Conservation (phyloP, 2,797 vertebrate species). For the Melanotaenia parkinsoni region DNA sequence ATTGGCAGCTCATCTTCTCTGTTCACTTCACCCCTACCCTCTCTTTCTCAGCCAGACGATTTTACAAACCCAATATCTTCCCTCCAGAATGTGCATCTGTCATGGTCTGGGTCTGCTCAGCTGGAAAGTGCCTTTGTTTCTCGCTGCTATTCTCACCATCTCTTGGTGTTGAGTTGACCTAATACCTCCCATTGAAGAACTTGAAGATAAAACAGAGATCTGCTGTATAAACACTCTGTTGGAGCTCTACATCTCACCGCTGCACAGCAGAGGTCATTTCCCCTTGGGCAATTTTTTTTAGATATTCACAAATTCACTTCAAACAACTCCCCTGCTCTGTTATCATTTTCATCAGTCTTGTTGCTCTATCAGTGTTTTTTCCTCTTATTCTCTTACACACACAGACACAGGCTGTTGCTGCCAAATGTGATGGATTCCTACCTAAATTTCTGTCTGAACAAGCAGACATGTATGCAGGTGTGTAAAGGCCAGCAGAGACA, state of each 20-base stretch:
- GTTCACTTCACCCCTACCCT: slow-evolving; percentile 21
- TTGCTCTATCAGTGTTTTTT: not conserved
- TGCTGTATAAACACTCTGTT: slow-evolving; percentile 42
- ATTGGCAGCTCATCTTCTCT: slow-evolving; percentile 26
- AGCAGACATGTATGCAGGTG: slow-evolving; percentile 53
- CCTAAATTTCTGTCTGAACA: slow-evolving; percentile 39
- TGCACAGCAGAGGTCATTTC: slow-evolving; percentile 38
- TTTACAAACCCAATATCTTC: slow-evolving; percentile 46
- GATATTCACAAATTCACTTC: slow-evolving; percentile 29
- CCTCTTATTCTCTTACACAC: not conserved
- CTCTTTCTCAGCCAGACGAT: slow-evolving; percentile 26
- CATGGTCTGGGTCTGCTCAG: slow-evolving; percentile 23
- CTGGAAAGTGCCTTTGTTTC: slow-evolving; percentile 33
- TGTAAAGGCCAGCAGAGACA: slow-evolving; percentile 54
- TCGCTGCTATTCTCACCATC: not conserved
- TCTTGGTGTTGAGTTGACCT: slow-evolving; percentile 11
- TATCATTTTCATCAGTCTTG: slow-evolving; percentile 18
- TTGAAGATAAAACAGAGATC: slow-evolving; percentile 12
- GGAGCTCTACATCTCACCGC: slow-evolving; percentile 34
- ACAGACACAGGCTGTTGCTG: not conserved
- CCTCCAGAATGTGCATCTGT: slow-evolving; percentile 33
- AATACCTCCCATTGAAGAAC: not conserved
- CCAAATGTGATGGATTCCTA: slow-evolving; percentile 49
- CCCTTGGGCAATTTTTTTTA: slow-evolving; percentile 23
- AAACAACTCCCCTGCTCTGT: slow-evolving; percentile 17